Evolutionary conservation across 2,888 invertebrate genomes (phyloP).

Genomic region (Agelastica alni): DNA sequence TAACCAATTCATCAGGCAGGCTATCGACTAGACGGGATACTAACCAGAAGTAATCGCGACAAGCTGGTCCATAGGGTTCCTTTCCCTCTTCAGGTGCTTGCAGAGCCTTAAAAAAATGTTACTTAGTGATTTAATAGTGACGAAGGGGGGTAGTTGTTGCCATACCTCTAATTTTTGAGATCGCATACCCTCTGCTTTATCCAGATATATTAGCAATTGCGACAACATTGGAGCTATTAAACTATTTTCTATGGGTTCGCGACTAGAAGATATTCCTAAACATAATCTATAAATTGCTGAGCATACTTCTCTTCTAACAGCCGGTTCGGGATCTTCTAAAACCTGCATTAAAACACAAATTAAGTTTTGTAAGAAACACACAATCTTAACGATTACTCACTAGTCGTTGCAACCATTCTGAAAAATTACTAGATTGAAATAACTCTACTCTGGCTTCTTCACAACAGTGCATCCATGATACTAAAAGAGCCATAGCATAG

Average conservation of each 20-base stretch:
- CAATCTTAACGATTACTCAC: no score
- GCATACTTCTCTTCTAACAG: conserved; percentile 88
- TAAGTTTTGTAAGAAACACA: no score
- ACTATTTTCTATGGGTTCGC: conserved; percentile 61
- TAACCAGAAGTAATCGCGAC: conserved; percentile 93
- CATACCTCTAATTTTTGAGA: conserved; percentile 61
- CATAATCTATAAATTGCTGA: conserved; percentile 90
- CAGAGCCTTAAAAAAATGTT: conserved; percentile 33
- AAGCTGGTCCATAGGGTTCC: conserved; percentile 92
- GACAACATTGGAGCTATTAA: conserved; percentile 79
- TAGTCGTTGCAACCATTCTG: conserved; percentile 81
- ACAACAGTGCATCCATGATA: conserved; percentile 91
- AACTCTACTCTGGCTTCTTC: conserved; percentile 76
- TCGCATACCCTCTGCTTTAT: conserved; percentile 85
- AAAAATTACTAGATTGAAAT: conserved; percentile 75
- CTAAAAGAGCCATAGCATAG: conserved; percentile 88
- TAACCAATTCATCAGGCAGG: conserved; percentile 77
- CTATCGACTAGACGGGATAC: conserved; percentile 87
- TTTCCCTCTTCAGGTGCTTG: conserved; percentile 77
- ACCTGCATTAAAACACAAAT: no score
- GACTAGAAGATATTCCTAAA: conserved; percentile 63
- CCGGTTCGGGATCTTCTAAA: conserved; percentile 90
- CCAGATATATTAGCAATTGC: conserved; percentile 78
- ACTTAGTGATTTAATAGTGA: no score
- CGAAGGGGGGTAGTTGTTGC: no score